A percentile compares a stretch with the other conserved stretches of the same genome.
Evolutionary conservation across 2,797 vertebrate genomes (phyloP).

Genomic region (Yasuhikotakia modesta): DNA sequence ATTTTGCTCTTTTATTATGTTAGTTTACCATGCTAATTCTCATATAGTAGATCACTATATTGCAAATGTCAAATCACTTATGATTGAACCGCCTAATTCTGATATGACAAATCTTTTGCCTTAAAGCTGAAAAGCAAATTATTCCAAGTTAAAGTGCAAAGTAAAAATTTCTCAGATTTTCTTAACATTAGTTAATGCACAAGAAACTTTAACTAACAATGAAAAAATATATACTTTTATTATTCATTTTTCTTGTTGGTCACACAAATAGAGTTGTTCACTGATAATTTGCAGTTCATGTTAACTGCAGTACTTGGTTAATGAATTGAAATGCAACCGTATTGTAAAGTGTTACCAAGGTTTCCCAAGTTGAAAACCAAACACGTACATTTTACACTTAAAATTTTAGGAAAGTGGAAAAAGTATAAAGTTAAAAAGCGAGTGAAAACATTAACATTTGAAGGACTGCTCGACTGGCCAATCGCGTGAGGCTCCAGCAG

Average conservation of each 20-base stretch:
- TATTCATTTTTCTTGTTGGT: no score
- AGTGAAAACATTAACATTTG: conserved; percentile 44
- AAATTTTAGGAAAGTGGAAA: neutral
- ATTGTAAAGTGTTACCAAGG: no score
- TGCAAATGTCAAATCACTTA: neutral
- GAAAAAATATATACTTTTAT: no score
- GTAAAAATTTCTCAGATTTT: neutral
- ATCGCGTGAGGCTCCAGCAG: conserved; percentile 60
- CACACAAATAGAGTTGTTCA: no score
- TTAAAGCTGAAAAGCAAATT: neutral
- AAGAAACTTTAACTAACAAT: no score
- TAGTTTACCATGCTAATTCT: neutral
- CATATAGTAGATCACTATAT: neutral
- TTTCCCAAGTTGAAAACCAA: no score
- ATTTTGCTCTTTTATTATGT: neutral
- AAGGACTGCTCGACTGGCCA: conserved; percentile 59
- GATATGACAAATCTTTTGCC: no score
- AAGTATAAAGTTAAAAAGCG: conserved; percentile 53
- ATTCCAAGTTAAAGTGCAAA: neutral
- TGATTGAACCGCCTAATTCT: neutral
- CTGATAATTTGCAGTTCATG: no score
- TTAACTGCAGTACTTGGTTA: no score
- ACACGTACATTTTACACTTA: neutral
- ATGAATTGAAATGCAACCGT: no score
- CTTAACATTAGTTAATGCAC: no score